These are phyloP conservation scores for Leptatherina wallacei DNA, from an alignment of 2,797 vertebrate genomes.

Conservation along the genomic window DNA sequence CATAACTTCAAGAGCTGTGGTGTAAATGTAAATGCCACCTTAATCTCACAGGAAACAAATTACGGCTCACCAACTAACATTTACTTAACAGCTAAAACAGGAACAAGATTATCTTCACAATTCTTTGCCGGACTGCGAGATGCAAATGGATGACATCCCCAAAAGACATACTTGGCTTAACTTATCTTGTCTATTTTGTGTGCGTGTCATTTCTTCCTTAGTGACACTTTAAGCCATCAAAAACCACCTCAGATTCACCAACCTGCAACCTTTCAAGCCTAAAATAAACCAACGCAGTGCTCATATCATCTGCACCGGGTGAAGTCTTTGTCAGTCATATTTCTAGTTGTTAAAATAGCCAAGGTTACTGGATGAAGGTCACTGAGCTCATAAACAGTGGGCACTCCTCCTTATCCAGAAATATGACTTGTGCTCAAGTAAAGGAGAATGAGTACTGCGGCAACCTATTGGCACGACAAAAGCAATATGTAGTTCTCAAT, in stretches of 20 bases:
- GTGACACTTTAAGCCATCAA: conserved; percentile 1
- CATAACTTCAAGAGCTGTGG: not conserved
- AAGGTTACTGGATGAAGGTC: conserved; percentile 66
- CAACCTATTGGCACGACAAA: conserved; percentile 18
- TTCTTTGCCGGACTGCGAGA: not conserved
- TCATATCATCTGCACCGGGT: not conserved
- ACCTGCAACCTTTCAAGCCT: conserved; percentile 1
- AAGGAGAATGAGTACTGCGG: conserved; percentile 42
- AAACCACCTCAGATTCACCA: conserved; percentile 16
- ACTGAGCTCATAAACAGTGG: conserved; percentile 52
- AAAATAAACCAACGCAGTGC: conserved; percentile 24
- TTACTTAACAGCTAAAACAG: not conserved
- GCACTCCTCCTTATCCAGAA: conserved; percentile 47
- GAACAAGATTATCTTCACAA: not conserved
- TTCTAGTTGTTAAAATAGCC: conserved; percentile 57
- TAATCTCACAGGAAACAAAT: conserved; percentile 10
- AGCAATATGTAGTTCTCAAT: conserved; percentile 18
- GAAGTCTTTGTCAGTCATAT: conserved; percentile 53
- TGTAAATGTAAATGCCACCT: conserved; percentile 1
- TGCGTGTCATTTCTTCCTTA: conserved; percentile 8
- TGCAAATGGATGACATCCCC: conserved; percentile 2
- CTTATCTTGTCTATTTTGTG: not conserved
- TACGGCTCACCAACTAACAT: not conserved
- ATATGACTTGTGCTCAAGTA: conserved; percentile 52
- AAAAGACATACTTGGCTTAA: conserved; percentile 11